Evolutionary conservation across 1,140 invertebrate genomes (phyloP).

Genomic region (Aphis craccivora): DNA sequence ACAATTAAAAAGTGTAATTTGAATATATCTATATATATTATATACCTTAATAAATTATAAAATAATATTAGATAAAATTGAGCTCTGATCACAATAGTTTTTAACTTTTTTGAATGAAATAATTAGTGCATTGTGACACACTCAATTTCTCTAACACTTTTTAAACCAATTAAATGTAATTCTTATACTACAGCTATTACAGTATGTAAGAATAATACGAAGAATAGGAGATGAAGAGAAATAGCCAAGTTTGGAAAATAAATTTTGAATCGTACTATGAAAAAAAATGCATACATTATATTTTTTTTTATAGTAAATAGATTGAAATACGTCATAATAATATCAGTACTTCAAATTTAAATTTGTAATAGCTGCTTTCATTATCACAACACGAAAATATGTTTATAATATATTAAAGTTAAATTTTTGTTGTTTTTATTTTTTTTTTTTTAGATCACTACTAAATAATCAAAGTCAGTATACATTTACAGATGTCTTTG

Average conservation of each 20-base stretch:
- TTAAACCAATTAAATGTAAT: not conserved
- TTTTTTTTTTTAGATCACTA: too few species aligned
- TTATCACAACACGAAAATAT: not conserved
- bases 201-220: not conserved
- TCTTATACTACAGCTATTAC: not conserved
- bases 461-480: not conserved
- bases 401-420: not conserved
- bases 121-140: not conserved
- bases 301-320: not conserved
- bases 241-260: not conserved
- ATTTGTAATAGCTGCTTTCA: not conserved
- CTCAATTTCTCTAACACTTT: not conserved
- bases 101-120: too few species aligned
- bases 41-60: not conserved
- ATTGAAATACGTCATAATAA: not conserved
- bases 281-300: not conserved
- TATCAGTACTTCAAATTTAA: not conserved
- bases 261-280: not conserved
- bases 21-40: too few species aligned
- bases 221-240: not conserved
- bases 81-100: not conserved
- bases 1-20: not conserved
- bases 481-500: not conserved
- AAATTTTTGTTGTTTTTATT: not conserved
- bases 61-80: not conserved